These are phyloP conservation scores for Drosophila mayri DNA, from an alignment of 1,140 invertebrate species.

Conservation along the genomic window DNA sequence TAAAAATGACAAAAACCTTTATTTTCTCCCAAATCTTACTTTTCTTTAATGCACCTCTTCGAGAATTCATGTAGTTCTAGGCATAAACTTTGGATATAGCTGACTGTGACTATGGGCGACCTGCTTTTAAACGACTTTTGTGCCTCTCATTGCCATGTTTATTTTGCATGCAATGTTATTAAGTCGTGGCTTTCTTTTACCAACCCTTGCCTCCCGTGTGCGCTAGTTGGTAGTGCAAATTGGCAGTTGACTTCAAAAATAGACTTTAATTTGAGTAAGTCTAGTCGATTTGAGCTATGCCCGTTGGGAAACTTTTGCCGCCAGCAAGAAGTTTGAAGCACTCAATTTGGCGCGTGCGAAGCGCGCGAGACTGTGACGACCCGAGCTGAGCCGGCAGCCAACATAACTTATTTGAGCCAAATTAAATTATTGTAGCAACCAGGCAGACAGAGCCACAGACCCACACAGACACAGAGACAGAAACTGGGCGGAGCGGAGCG, in stretches of 20 bases:
- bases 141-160: slow-evolving; percentile 61
- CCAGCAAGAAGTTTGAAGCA: slow-evolving; percentile 64
- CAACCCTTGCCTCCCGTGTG: slow-evolving; percentile 11
- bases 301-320: slow-evolving; percentile 53
- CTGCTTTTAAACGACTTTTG: slow-evolving; percentile 60
- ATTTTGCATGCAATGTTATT: slow-evolving; percentile 76
- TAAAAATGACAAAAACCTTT: not conserved
- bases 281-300: slow-evolving; percentile 35
- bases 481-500: not conserved
- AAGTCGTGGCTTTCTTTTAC: slow-evolving; percentile 32
- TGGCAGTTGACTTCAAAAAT: slow-evolving; percentile 78
- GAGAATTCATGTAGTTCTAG: not conserved
- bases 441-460: slow-evolving; percentile 28
- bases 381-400: slow-evolving; percentile 31
- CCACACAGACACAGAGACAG: slow-evolving; percentile 19
- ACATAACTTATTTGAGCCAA: slow-evolving; percentile 78
- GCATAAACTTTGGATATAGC: not conserved
- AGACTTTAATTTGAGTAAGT: slow-evolving; percentile 69
- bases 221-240: slow-evolving; percentile 48
- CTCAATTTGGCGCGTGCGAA: slow-evolving; percentile 62
- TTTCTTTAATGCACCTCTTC: not conserved
- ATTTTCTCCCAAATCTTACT: not conserved
- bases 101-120: slow-evolving; percentile 24
- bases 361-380: slow-evolving; percentile 68
- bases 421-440: slow-evolving; percentile 74